Evolutionary conservation across 23 tunicate genomes (phyloP), one percentile per base, ranked within the genome.

Genomic region (Styela plicata): DNA sequence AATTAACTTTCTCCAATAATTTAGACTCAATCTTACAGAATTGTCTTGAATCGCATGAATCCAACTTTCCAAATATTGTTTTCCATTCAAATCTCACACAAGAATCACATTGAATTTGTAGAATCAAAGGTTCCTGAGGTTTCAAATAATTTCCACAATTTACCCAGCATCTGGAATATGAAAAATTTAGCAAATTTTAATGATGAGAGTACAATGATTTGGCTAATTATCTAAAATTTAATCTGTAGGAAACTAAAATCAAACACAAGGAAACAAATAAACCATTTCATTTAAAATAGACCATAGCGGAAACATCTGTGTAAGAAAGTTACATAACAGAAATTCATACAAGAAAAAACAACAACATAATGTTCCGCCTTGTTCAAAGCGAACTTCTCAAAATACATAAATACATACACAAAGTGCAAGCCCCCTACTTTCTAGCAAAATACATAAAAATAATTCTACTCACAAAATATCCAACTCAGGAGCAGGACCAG

Each of bases 91-190:
- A 67, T 19, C 71, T 67, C 31, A 67, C 31, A 67, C 71, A 67
- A 18, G 71, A 25, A 27, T 67, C 31, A 29, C 71, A 67, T 67
- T 67, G 31, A 67, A 67, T 27, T 67, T 67, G 71, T 67, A 67
- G 31, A 67, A 67, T 67, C 24, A 67, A 67, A 67, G 71, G 71
- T 67, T 67, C 71, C 24, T 67, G 71, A 67, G 71, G 71, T 67
- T 67, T 67, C 24, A 1, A 67, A 18, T 0, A 29, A 16, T 67
- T 67, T 29, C 31, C 71, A 67, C 71, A 67, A 67, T 67, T 67
- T 1, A 67, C 71, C 71, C 71, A 67, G 22, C 71, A 67, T 67
- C 71, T 67, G 71, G 19, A 67, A 27, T 1, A 67, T n/a, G n/a
- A 44, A 13, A 44, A 5, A 44, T 44, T 44, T 44, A 44, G 57